Percentiles rank a stretch among this genome's conserved stretches.
Conservation (phyloP, 2,797 vertebrate genomes). For the Coreius guichenoti region DNA sequence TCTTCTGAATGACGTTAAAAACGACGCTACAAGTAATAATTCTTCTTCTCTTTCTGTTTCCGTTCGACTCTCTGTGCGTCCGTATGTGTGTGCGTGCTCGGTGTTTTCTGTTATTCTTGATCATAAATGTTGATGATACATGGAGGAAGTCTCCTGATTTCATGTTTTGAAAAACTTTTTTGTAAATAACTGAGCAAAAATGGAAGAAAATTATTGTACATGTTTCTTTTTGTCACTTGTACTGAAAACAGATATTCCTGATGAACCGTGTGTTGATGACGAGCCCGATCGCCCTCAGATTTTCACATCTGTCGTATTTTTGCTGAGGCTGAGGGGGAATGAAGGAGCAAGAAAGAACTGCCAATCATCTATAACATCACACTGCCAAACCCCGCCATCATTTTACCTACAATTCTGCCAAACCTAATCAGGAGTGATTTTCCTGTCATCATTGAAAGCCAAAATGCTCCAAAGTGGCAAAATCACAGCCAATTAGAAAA, state of each 20-base stretch:
- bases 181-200: conserved; percentile 82
- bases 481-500: not conserved
- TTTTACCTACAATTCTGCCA: conserved; percentile 27
- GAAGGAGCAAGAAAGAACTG: conserved; percentile 38
- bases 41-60: conserved; percentile 72
- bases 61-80: conserved; percentile 74
- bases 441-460: not conserved
- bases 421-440: not conserved
- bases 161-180: conserved; percentile 73
- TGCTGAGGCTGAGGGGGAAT: conserved; percentile 72
- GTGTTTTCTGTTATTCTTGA: conserved; percentile 79
- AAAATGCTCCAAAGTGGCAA: not conserved
- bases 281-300: conserved; percentile 75
- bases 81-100: conserved; percentile 65
- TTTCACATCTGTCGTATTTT: conserved; percentile 80
- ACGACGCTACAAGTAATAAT: conserved; percentile 79
- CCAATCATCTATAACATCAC: conserved; percentile 20
- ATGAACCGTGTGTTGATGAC: conserved; percentile 65
- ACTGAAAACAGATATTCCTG: conserved; percentile 73
- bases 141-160: conserved; percentile 59
- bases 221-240: conserved; percentile 81
- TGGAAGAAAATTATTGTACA: conserved; percentile 76
- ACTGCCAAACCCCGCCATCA: conserved; percentile 34
- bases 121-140: conserved; percentile 65
- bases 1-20: conserved; percentile 76